Conservation (phyloP, 2,797 vertebrate genomes). For the Astyanax mexicanus region DNA sequence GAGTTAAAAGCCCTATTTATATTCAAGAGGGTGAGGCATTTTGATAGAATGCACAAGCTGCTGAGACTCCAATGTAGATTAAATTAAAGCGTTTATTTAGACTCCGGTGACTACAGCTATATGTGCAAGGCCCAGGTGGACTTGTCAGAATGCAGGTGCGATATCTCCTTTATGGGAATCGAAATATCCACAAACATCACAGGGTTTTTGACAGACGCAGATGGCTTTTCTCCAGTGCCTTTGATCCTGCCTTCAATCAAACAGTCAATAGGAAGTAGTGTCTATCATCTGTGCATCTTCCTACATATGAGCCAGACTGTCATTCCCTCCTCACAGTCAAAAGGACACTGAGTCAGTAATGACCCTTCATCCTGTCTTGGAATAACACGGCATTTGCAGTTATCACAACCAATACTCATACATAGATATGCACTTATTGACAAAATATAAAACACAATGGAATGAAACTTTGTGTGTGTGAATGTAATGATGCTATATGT, state of each 20-base stretch:
- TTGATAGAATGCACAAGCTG: conserved; percentile 51
- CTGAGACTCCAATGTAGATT: conserved; percentile 39
- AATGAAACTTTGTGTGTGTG: too few relatives aligned
- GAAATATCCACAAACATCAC: conserved; percentile 49
- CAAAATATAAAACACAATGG: too few relatives aligned
- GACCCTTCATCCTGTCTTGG: conserved; percentile 35
- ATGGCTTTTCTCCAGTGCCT: conserved; percentile 30
- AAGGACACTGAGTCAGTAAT: conserved; percentile 49
- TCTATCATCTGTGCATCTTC: conserved; percentile 37
- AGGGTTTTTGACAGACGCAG: conserved; percentile 36
- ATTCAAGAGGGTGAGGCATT: conserved; percentile 53
- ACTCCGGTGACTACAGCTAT: conserved; percentile 33
- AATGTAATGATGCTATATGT: too few relatives aligned
- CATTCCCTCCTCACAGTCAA: conserved; percentile 20
- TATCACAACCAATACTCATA: conserved; percentile 50
- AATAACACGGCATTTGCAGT: conserved; percentile 48
- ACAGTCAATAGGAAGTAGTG: conserved; percentile 34
- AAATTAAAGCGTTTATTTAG: conserved; percentile 52
- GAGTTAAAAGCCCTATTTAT: conserved; percentile 61
- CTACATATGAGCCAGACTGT: conserved; percentile 30
- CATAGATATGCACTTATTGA: conserved; percentile 32
- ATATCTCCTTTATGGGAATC: conserved; percentile 36
- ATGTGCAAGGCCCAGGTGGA: conserved; percentile 61
- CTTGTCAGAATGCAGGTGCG: conserved; percentile 45
- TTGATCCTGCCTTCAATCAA: conserved; percentile 52